phyloP scores from a whole-genome alignment of 2,797 vertebrate genomes.

The Coendou prehensilis region DNA sequence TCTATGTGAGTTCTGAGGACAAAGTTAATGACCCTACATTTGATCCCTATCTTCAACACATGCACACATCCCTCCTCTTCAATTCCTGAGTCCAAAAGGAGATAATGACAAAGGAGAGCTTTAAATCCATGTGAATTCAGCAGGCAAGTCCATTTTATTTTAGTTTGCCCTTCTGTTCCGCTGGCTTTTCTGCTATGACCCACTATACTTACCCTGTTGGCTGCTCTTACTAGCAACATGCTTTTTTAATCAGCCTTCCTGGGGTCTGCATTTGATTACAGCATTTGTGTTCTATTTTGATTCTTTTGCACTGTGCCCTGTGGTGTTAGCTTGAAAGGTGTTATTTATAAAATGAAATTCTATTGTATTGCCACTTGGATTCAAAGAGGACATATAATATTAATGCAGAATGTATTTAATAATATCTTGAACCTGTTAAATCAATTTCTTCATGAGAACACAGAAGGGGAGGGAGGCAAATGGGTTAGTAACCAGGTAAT shows the following conservation, averaged over 20 bases:
- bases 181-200: slow-evolving; percentile 90
- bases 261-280: slow-evolving; percentile 93
- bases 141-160: slow-evolving; percentile 87
- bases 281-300: slow-evolving; percentile 93
- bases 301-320: slow-evolving; percentile 92
- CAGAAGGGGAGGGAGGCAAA: slow-evolving; percentile 86
- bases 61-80: slow-evolving; percentile 26
- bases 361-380: slow-evolving; percentile 92
- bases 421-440: slow-evolving; percentile 92
- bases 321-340: slow-evolving; percentile 92
- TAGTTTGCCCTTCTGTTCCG: slow-evolving; percentile 88
- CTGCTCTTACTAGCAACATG: slow-evolving; percentile 89
- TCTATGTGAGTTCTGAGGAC: slow-evolving; percentile 26
- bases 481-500: slow-evolving; percentile 88
- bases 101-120: slow-evolving; percentile 80
- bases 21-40: slow-evolving; percentile 75
- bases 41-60: neutral
- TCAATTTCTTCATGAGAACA: slow-evolving; percentile 90
- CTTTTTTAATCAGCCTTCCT: slow-evolving; percentile 92
- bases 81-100: slow-evolving; percentile 81
- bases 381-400: slow-evolving; percentile 92
- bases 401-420: slow-evolving; percentile 92
- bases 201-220: slow-evolving; percentile 89
- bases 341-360: slow-evolving; percentile 94
- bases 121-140: slow-evolving; percentile 82